Conservation (phyloP, 2,797 vertebrate genomes). For the Macropodus opercularis region DNA sequence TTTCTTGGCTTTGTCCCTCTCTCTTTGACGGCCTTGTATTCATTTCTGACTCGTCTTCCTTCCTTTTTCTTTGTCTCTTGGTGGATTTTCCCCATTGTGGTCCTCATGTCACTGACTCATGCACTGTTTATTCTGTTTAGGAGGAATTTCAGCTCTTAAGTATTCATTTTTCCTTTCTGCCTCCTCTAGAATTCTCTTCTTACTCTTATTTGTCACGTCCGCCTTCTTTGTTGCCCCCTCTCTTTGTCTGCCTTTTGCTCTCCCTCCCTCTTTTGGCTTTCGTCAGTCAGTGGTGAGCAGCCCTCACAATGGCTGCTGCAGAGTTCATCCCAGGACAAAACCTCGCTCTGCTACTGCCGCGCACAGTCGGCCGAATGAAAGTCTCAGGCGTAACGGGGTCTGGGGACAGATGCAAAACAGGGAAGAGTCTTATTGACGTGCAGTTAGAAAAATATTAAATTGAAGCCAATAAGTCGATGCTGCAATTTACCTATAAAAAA, state of each 20-base stretch:
- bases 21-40: slow-evolving; percentile 6
- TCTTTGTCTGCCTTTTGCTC: slow-evolving; percentile 30
- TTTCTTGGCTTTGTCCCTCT: slow-evolving; percentile 29
- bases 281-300: slow-evolving; percentile 50
- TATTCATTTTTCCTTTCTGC: slow-evolving; percentile 1
- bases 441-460: slow-evolving; percentile 13
- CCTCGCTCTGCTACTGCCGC: slow-evolving; percentile 22
- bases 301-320: slow-evolving; percentile 53
- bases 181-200: slow-evolving; percentile 4
- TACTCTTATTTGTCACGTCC: slow-evolving; percentile 30
- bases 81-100: slow-evolving; percentile 27
- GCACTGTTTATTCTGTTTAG: slow-evolving; percentile 18
- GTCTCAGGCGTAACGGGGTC: slow-evolving; percentile 63
- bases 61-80: slow-evolving; percentile 19
- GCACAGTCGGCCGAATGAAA: slow-evolving; percentile 43
- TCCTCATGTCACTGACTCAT: slow-evolving; percentile 7
- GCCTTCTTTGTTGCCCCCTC: slow-evolving; percentile 31
- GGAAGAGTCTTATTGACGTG: slow-evolving; percentile 31
- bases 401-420: slow-evolving; percentile 71
- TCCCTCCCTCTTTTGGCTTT: slow-evolving; percentile 33
- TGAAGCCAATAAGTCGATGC: slow-evolving; percentile 13
- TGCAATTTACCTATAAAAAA: too few relatives aligned
- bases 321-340: slow-evolving; percentile 75
- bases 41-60: slow-evolving; percentile 10
- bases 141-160: background rate